Conservation (phyloP, 2,797 vertebrate genomes). For the Poecilia wingei region DNA sequence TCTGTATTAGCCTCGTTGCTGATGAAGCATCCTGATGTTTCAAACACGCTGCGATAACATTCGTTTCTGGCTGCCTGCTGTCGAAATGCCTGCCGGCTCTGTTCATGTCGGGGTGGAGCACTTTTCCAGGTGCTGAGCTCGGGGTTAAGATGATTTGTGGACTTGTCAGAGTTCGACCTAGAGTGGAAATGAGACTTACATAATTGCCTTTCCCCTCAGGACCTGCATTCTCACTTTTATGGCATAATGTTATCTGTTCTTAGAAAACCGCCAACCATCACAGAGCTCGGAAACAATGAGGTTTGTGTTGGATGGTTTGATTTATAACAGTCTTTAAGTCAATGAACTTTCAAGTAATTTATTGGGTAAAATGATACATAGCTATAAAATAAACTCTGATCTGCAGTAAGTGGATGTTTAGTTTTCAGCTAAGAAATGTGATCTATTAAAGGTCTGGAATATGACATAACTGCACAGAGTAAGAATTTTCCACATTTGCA, state of each 20-base stretch:
- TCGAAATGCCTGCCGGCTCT: conserved; percentile 26
- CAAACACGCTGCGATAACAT: background rate
- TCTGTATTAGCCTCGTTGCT: conserved; percentile 4
- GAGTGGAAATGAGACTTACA: conserved; percentile 42
- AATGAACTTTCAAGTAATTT: background rate
- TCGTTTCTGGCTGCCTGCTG: conserved; percentile 15
- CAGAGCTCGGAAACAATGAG: conserved; percentile 10
- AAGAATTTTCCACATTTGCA: conserved; percentile 30
- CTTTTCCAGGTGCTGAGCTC: conserved; percentile 59
- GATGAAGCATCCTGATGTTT: conserved; percentile 4
- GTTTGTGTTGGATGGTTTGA: background rate
- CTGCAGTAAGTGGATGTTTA: conserved; percentile 11
- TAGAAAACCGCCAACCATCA: background rate
- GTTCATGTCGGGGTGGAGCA: conserved; percentile 25
- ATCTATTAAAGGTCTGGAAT: conserved; percentile 10
- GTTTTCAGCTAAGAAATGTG: background rate
- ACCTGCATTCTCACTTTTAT: conserved; percentile 2
- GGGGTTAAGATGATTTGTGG: conserved; percentile 52
- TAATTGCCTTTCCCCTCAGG: conserved; percentile 17
- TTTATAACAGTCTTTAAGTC: background rate
- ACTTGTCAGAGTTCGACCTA: conserved; percentile 28
- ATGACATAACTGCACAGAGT: conserved; percentile 13
- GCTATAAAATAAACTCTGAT: background rate
- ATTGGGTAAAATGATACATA: background rate
- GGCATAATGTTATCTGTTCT: conserved; percentile 26